Evolutionary conservation across 1,140 invertebrate species (phyloP), one percentile per base, ranked within the genome.

Genomic region (Andrena cerasifolii): DNA sequence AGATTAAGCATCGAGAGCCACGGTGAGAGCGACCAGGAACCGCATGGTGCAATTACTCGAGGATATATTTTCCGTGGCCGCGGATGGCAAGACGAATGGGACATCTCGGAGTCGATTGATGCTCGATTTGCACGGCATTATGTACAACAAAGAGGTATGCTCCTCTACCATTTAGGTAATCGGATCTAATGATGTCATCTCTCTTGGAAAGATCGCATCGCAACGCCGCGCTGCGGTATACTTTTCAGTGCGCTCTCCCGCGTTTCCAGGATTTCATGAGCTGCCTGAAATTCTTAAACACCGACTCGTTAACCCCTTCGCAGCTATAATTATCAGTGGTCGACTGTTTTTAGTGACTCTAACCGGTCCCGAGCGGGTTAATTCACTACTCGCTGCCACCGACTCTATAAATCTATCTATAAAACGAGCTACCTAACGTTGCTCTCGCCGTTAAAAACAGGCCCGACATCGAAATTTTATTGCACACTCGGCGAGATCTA

Each of bases 401-500:
- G 18, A 73, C 28, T 36, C 56, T 24, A 51, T 40, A 59, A n/a
- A 72, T 31, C 68, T 81, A 73, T 21, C 12, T 62, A 68, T 21
- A 53, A n/a, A 82, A 75, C 63, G 45, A 74, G 47, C 70, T 70
- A 68, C n/a, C 78, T 68, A 75, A 31, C 12, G 33, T 58, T 56
- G 58, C 24, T 71, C 61, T 68, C 65, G 0, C 14, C 33, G n/a
- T n/a, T 61, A 40, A 73, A 31, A 28, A 68, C 58, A 49, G 78
- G 40, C 53, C 31, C 28, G 26, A 77, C 14, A 81, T 76, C 40
- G 36, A 86, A 84, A 73, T 83, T 78, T 85, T 88, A 88, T 89
- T 88, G 88, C 86, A 88, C 88, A 79, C 83, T 88, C 82, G 84
- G 43, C 63, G 77, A 83, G 63, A 68, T 74, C 58, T 79, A 74